Evolutionary conservation across 1,140 invertebrate species (phyloP).

Genomic region (Prorops nasuta): DNA sequence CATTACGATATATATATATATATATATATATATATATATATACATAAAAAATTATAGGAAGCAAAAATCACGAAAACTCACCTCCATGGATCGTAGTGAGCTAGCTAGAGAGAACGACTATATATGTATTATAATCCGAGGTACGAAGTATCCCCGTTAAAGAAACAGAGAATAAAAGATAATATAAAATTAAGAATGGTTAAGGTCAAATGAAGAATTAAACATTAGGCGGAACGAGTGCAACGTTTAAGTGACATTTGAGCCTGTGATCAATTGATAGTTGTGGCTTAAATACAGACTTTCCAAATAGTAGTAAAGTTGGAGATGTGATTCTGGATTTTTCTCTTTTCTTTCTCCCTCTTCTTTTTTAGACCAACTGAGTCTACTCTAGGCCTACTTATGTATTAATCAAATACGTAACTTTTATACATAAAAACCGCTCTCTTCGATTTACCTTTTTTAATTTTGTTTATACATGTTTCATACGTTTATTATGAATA

Average conservation of each 20-base stretch:
- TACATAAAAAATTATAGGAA: slow-evolving; percentile 33
- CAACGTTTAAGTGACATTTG: no score
- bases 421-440: no score
- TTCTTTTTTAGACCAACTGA: slow-evolving; percentile 39
- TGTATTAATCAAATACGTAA: slow-evolving; percentile 23
- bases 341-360: no score
- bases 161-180: slow-evolving; percentile 26
- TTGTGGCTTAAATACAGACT: no score
- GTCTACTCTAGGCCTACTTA: slow-evolving; percentile 44
- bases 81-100: slow-evolving; percentile 39
- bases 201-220: slow-evolving; percentile 33
- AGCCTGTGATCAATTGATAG: no score
- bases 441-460: slow-evolving; percentile 18
- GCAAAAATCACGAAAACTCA: slow-evolving; percentile 36
- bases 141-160: slow-evolving; percentile 16
- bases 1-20: slow-evolving; percentile 45
- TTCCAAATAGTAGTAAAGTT: no score
- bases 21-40: slow-evolving; percentile 40
- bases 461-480: slow-evolving; percentile 16
- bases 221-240: slow-evolving; percentile 27
- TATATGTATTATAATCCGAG: slow-evolving; percentile 40
- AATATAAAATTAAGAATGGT: slow-evolving; percentile 38
- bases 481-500: slow-evolving; percentile 10
- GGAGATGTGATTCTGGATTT: no score
- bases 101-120: slow-evolving; percentile 44